Percentiles rank a stretch among this genome's conserved stretches.
phyloP scores from a whole-genome alignment of 2,797 vertebrate species.

The Decapterus maruadsi region DNA sequence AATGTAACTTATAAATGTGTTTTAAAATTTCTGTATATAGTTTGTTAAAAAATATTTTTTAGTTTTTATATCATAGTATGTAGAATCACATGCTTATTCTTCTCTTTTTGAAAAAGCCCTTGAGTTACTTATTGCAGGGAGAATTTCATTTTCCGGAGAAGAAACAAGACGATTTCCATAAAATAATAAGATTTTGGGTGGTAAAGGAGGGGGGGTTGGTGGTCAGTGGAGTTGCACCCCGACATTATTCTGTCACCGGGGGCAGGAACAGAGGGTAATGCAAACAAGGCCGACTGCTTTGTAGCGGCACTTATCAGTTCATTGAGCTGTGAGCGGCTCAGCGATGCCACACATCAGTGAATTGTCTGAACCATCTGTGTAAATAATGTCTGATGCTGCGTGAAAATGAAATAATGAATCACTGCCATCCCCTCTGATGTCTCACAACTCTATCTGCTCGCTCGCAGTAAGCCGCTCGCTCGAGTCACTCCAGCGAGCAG shows the following conservation, averaged over 20 bases:
- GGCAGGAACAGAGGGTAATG: constrained; percentile 33
- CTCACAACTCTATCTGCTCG: constrained; percentile 41
- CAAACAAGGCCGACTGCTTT: constrained; percentile 41
- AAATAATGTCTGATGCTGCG: constrained; percentile 55
- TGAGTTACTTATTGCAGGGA: neutral
- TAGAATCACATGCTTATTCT: neutral
- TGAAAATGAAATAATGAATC: constrained; percentile 70
- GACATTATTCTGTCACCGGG: constrained; percentile 12
- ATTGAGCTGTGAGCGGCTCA: constrained; percentile 57
- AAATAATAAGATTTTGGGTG: constrained; percentile 3
- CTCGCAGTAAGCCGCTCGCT: constrained; percentile 20
- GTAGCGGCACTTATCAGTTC: constrained; percentile 50
- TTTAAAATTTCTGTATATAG: neutral
- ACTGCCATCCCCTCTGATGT: constrained; percentile 48
- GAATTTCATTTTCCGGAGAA: neutral
- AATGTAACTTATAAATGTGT: neutral
- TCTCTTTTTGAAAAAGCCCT: constrained; percentile 1
- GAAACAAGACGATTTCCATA: constrained; percentile 23
- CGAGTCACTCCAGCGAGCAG: constrained; percentile 30
- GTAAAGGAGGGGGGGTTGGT: too few species aligned
- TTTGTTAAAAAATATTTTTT: too few species aligned
- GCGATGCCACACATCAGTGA: constrained; percentile 52
- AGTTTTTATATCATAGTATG: neutral
- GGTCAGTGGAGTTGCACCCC: neutral
- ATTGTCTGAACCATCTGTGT: constrained; percentile 67